phyloP scores from a whole-genome alignment of 2,888 invertebrate species.

The Willowsia nigromaculata region DNA sequence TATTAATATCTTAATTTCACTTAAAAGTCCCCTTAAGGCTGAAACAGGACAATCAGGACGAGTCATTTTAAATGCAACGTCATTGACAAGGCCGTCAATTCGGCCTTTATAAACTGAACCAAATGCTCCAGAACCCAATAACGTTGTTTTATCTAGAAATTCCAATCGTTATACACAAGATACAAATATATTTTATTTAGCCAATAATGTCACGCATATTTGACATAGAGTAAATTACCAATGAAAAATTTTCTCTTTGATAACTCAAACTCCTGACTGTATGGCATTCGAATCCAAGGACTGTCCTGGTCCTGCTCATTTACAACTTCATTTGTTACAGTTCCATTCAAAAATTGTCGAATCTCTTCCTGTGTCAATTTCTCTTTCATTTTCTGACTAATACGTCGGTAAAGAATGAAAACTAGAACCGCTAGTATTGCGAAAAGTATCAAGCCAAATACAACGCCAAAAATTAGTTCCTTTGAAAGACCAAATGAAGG shows the following conservation, averaged over 20 bases:
- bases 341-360: slow-evolving; percentile 60
- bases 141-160: slow-evolving; percentile 7
- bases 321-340: not conserved
- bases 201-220: no score
- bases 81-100: slow-evolving; percentile 5
- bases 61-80: slow-evolving; percentile 60
- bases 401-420: not conserved
- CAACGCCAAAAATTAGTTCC: slow-evolving; percentile 39
- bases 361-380: slow-evolving; percentile 55
- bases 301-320: not conserved
- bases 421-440: not conserved
- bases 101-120: slow-evolving; percentile 45
- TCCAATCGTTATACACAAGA: no score
- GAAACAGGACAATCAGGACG: slow-evolving; percentile 38
- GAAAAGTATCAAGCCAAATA: slow-evolving; percentile 33
- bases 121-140: slow-evolving; percentile 50
- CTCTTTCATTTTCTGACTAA: not conserved
- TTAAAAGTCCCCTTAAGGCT: slow-evolving; percentile 42
- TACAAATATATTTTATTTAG: no score
- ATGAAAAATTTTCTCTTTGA: slow-evolving; percentile 51
- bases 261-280: slow-evolving; percentile 58
- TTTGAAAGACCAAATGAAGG: not conserved
- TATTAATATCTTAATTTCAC: slow-evolving; percentile 64
- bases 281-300: slow-evolving; percentile 48
- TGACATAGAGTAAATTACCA: no score